Conservation (phyloP, 2,113 vertebrate species). For the Vulpes lagopus region DNA sequence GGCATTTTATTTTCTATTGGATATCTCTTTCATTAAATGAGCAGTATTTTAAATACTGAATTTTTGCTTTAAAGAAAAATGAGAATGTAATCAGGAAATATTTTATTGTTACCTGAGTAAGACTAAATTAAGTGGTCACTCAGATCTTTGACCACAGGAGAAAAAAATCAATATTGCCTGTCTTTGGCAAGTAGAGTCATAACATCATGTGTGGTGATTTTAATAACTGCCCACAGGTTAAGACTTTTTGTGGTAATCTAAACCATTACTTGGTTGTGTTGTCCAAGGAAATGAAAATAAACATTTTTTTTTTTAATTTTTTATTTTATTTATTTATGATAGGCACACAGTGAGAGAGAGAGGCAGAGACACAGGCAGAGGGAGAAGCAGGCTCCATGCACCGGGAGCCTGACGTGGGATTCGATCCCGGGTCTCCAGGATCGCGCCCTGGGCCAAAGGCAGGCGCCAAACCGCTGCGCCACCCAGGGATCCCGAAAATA, state of each 20-base stretch:
- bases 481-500: too few relatives aligned
- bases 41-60: conserved; percentile 53
- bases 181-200: background rate
- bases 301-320: conserved; percentile 34
- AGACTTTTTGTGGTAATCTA: conserved; percentile 30
- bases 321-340: too few relatives aligned
- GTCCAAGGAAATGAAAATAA: conserved; percentile 66
- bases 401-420: too few relatives aligned
- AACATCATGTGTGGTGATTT: conserved; percentile 27
- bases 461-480: too few relatives aligned
- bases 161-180: conserved; percentile 29
- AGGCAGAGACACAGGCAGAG: too few relatives aligned
- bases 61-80: conserved; percentile 52
- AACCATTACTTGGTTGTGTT: conserved; percentile 44
- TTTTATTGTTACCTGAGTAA: conserved; percentile 46
- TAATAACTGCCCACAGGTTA: background rate
- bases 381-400: too few relatives aligned
- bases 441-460: too few relatives aligned
- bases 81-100: background rate
- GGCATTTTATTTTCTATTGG: conserved; percentile 46
- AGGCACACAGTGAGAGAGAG: too few relatives aligned
- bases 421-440: too few relatives aligned
- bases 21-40: conserved; percentile 49
- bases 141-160: background rate
- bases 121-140: conserved; percentile 29